Conservation (phyloP, 2,113 vertebrate genomes). For the Microcebus jonahi region DNA sequence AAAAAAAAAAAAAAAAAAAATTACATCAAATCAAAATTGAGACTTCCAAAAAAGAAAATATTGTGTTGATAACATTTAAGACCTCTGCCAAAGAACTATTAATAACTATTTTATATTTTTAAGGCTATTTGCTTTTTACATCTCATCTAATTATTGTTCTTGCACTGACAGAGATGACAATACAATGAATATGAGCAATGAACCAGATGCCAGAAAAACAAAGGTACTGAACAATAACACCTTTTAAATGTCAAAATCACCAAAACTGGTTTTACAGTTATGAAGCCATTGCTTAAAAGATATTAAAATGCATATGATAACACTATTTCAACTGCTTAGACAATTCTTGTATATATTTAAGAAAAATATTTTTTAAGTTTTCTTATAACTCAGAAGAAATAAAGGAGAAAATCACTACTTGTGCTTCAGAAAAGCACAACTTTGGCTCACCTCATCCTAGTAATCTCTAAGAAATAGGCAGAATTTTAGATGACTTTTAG, state of each 20-base stretch:
- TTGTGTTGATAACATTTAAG: not conserved
- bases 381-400: slow-evolving; percentile 42
- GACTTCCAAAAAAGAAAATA: slow-evolving; percentile 53
- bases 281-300: slow-evolving; percentile 14
- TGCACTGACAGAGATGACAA: not conserved
- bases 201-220: slow-evolving; percentile 9
- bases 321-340: not conserved
- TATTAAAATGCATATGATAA: not conserved
- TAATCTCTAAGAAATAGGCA: not conserved
- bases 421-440: not conserved
- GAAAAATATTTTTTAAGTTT: not conserved
- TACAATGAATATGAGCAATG: not conserved
- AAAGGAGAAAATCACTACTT: not conserved
- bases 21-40: slow-evolving; percentile 24
- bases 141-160: slow-evolving; percentile 21
- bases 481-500: slow-evolving; percentile 40
- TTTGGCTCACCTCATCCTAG: not conserved
- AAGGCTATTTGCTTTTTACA: not conserved
- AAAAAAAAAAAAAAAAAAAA: not conserved
- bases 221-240: not conserved
- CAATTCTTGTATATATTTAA: slow-evolving; percentile 13
- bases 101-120: slow-evolving; percentile 39
- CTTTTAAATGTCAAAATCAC: not conserved
- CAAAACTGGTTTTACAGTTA: slow-evolving; percentile 8
- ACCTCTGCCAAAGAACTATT: slow-evolving; percentile 26